These are phyloP conservation scores for Stenotaenia linearis DNA, from an alignment of 2,888 invertebrate genomes.

Conservation along the genomic window DNA sequence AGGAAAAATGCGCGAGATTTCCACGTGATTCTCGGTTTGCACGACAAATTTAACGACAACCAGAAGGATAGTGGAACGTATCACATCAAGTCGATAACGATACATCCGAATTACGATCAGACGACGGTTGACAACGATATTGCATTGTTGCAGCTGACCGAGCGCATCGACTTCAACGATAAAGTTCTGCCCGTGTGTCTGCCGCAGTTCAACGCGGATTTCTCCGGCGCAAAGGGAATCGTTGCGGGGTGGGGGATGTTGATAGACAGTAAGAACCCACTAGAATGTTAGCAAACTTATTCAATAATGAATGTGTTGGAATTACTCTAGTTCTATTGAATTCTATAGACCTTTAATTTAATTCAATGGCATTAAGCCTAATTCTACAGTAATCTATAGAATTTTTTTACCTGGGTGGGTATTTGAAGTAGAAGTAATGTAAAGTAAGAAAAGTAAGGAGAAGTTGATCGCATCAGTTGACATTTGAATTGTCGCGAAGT, in stretches of 20 bases:
- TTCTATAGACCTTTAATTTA: too few species aligned
- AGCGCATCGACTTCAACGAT: constrained; percentile 43
- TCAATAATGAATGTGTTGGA: too few species aligned
- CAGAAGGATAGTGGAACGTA: neutral
- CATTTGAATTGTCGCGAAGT: too few species aligned
- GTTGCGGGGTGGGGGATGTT: constrained; percentile 34
- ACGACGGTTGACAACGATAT: constrained; percentile 29
- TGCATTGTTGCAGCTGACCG: neutral
- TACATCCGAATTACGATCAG: constrained; percentile 26
- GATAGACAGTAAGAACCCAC: constrained; percentile 31
- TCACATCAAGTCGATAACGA: neutral
- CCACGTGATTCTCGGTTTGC: constrained; percentile 21
- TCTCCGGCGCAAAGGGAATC: constrained; percentile 33
- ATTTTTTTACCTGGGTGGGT: too few species aligned
- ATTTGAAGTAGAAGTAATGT: too few species aligned
- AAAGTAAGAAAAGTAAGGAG: too few species aligned
- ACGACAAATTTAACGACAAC: neutral
- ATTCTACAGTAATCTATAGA: too few species aligned
- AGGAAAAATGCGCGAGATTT: neutral
- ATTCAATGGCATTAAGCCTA: too few species aligned
- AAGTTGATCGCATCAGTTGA: too few species aligned
- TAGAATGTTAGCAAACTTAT: too few species aligned
- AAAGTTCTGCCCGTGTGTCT: constrained; percentile 81
- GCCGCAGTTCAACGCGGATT: constrained; percentile 57
- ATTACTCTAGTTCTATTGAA: too few species aligned